Evolutionary conservation across 2,797 vertebrate genomes (phyloP).

Genomic region (Catamblyrhynchus diadema): DNA sequence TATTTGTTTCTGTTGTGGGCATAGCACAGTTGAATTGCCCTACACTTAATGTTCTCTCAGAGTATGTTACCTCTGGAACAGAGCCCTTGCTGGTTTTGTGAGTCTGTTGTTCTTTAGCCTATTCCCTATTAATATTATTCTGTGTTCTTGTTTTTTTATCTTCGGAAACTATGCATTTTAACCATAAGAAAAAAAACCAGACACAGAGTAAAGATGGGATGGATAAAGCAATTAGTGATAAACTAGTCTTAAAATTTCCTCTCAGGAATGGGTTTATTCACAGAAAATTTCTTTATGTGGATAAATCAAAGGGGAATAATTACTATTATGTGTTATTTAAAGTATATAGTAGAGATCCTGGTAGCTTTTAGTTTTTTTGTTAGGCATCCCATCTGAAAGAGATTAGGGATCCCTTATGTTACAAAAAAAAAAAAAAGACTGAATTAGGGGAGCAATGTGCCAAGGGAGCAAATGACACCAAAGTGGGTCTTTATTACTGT

Average conservation of each 20-base stretch:
- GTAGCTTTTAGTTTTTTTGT: not conserved
- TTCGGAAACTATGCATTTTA: not conserved
- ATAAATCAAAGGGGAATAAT: not conserved
- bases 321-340: not conserved
- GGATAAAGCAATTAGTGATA: not conserved
- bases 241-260: not conserved
- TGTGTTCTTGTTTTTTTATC: not conserved
- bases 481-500: not conserved
- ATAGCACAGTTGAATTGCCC: not conserved
- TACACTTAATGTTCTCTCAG: not conserved
- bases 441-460: not conserved
- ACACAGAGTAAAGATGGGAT: not conserved
- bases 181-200: accelerated
- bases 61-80: not conserved
- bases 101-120: not conserved
- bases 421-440: not conserved
- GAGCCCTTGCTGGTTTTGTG: not conserved
- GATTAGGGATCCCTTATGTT: not conserved
- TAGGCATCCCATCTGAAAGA: not conserved
- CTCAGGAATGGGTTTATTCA: not conserved
- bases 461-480: not conserved
- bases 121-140: not conserved
- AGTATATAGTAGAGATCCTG: not conserved
- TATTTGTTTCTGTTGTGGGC: not conserved
- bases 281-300: not conserved